Evolutionary conservation across 1,140 invertebrate genomes (phyloP), one percentile per base, ranked within the genome.

Genomic region (Chironomus striatipennis): DNA sequence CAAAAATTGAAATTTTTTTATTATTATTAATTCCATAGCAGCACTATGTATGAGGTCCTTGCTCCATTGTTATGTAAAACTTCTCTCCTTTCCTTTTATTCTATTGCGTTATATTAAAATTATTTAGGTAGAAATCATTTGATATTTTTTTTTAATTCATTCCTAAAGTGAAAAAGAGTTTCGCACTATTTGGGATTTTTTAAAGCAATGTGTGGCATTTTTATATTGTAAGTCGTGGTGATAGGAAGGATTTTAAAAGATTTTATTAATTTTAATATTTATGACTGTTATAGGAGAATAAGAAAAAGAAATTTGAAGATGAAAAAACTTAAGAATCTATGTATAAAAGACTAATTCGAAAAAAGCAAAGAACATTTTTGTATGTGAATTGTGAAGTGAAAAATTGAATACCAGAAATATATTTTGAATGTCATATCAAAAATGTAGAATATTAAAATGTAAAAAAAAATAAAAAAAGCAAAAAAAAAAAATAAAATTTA

Each of bases 61-160:
- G 24, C 24, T 70, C 17, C 18, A 70, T 70, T 70, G 65, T 70
- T 70, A 70, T 70, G 65, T 21, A 70, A 70, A 70, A 70, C 12
- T 57, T 12, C 24, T 34, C 24, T 34, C 24, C 24, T 34, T 34
- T 34, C 24, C 24, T 34, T 2, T 34, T 34, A 34, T 34, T 34
- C 24, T 34, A 34, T 34, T 57, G 8, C 20, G 65, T 70, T 70
- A 17, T 70, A 70, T 70, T 70, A 70, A 70, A 70, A 20, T 70
- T 17, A 70, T 18, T 70, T 17, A 70, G 65, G 65, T 70, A 70
- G 65, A 70, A 70, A 70, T 70, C 47, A 57, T 57, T 57, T 57
- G 8, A 57, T 57, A 57, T 57, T 47, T 47, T 47, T 5, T 8
- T 43, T 47, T 47, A 34, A 34, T 34, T 34, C 43, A 47, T 47